Percentiles rank a stretch among this genome's conserved stretches.
These are phyloP conservation scores for Pangasianodon gigas DNA, from an alignment of 2,113 vertebrate species.

Conservation along the genomic window DNA sequence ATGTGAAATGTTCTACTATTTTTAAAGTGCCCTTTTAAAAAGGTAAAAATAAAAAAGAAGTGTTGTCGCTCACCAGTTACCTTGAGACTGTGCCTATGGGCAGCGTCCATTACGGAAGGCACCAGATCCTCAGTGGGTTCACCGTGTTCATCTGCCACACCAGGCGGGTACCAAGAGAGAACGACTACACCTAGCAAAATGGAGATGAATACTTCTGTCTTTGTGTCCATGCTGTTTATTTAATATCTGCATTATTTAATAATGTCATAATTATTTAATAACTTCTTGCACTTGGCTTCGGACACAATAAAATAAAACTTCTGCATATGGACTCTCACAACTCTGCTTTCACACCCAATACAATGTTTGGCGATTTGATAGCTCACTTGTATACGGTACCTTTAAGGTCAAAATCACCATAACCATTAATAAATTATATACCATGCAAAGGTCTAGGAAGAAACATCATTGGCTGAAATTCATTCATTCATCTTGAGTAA, in stretches of 20 bases:
- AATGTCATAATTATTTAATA: background rate
- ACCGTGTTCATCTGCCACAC: slow-evolving; percentile 83
- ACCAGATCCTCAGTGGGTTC: slow-evolving; percentile 85
- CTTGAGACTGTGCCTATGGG: slow-evolving; percentile 85
- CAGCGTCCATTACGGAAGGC: slow-evolving; percentile 81
- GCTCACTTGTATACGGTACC: background rate
- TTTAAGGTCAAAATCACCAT: background rate
- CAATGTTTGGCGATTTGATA: background rate
- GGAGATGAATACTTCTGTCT: background rate
- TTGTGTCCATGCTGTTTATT: background rate
- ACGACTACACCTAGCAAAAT: slow-evolving; percentile 80
- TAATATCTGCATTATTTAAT: background rate
- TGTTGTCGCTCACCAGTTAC: slow-evolving; percentile 76
- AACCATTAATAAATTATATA: background rate
- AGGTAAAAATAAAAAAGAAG: background rate
- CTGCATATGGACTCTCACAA: background rate
- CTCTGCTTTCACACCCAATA: background rate
- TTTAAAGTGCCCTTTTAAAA: background rate
- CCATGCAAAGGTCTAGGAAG: no score
- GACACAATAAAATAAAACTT: background rate
- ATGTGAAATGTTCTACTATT: background rate
- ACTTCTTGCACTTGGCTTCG: background rate
- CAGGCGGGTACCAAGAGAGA: slow-evolving; percentile 88
- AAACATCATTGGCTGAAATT: background rate
- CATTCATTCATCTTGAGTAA: background rate